A percentile compares a stretch with the other conserved stretches of the same genome.
phyloP scores from a whole-genome alignment of 2,113 vertebrate genomes.

The Turnix velox region DNA sequence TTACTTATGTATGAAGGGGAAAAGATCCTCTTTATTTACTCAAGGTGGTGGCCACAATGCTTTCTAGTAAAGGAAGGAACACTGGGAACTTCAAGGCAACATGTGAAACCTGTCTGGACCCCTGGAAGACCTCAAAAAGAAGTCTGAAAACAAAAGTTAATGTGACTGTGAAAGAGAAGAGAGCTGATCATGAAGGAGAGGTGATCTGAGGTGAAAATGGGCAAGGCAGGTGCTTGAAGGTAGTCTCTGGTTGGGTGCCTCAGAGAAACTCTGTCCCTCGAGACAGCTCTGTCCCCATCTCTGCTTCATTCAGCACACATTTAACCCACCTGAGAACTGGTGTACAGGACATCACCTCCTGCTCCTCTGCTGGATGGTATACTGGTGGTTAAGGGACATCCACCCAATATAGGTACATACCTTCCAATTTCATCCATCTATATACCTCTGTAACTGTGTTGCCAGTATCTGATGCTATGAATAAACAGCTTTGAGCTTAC shows the following conservation, averaged over 20 bases:
- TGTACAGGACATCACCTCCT: too few relatives aligned
- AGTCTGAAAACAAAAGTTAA: neutral
- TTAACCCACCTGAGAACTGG: too few relatives aligned
- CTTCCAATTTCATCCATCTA: neutral
- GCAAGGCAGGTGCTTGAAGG: neutral
- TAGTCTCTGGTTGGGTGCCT: neutral
- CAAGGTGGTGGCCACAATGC: neutral
- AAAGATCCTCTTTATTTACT: fast-evolving
- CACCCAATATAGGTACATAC: neutral
- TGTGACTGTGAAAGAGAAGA: neutral
- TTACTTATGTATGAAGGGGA: neutral
- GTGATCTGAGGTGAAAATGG: neutral
- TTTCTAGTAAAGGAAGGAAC: neutral
- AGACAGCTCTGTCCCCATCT: too few relatives aligned
- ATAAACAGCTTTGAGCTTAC: neutral
- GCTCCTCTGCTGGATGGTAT: too few relatives aligned
- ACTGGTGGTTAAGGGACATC: neutral
- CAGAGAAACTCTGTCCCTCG: neutral
- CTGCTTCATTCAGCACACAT: too few relatives aligned
- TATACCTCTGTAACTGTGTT: neutral
- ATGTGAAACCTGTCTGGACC: neutral
- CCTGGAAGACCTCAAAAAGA: neutral
- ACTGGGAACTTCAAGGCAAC: neutral
- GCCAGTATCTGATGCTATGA: neutral
- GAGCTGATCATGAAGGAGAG: neutral